Evolutionary conservation across 2,113 vertebrate species (phyloP).

Genomic region (Oenanthe oenanthe): DNA sequence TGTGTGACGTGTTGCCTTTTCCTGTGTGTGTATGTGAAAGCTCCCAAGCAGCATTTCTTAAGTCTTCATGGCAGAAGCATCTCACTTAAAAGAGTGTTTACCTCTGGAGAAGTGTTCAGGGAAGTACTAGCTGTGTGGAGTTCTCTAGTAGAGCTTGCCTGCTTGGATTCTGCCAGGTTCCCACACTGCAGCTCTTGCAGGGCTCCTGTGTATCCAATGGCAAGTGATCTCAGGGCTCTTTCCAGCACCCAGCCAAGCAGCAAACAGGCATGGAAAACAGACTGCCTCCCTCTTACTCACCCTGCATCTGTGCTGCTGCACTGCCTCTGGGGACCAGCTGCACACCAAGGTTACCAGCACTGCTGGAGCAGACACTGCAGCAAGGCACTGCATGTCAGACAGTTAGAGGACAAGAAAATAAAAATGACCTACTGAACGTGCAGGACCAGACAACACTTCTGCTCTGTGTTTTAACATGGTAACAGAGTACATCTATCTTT

Average conservation of each 20-base stretch:
- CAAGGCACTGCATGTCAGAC: not conserved
- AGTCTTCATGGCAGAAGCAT: not conserved
- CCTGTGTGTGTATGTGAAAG: not conserved
- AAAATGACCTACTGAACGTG: not conserved
- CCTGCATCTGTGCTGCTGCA: accelerated
- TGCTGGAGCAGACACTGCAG: not conserved
- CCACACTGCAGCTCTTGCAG: not conserved
- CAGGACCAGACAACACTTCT: not conserved
- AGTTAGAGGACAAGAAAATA: not conserved
- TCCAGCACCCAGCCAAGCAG: not conserved
- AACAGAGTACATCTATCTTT: not conserved
- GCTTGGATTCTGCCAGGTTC: not conserved
- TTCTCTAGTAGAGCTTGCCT: not conserved
- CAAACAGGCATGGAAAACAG: accelerated
- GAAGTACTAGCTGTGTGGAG: accelerated
- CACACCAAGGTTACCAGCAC: accelerated
- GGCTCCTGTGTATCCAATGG: not conserved
- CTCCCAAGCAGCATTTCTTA: not conserved
- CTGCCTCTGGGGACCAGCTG: not conserved
- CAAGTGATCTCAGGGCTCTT: not conserved
- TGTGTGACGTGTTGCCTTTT: not conserved
- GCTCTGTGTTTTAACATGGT: not conserved
- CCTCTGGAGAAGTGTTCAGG: not conserved
- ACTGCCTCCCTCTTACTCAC: not conserved
- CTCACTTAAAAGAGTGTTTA: not conserved